Conservation (phyloP, 2,888 invertebrate genomes). For the Aradus depressus region DNA sequence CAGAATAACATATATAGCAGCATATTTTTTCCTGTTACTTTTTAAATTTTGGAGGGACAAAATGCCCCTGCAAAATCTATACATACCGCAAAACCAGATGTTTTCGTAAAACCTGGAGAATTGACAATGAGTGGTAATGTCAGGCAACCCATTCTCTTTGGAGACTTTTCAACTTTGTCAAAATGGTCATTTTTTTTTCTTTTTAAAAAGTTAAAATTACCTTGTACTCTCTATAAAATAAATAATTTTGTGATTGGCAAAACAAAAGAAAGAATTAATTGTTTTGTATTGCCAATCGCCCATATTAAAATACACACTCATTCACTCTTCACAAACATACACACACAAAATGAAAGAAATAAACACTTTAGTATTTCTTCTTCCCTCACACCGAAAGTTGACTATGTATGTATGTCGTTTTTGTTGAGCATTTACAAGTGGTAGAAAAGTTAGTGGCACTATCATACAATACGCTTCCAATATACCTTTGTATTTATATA, state of each 20-base stretch:
- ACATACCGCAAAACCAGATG: no score
- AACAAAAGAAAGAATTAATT: slow-evolving; percentile 16
- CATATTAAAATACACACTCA: not conserved
- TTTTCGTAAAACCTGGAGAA: no score
- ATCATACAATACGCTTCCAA: slow-evolving; percentile 17
- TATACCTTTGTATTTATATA: slow-evolving; percentile 8
- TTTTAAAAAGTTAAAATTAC: not conserved
- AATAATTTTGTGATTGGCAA: slow-evolving; percentile 18
- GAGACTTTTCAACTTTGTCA: no score
- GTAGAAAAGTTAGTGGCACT: slow-evolving; percentile 18
- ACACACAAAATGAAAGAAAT: slow-evolving; percentile 1
- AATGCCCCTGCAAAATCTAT: no score
- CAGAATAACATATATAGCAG: no score
- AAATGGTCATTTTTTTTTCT: no score
- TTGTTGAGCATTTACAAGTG: slow-evolving; percentile 16
- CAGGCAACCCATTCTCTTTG: no score
- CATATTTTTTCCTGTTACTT: no score
- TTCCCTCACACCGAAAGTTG: not conserved
- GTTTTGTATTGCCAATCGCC: slow-evolving; percentile 19
- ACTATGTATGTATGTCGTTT: slow-evolving; percentile 2
- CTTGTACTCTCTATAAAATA: slow-evolving; percentile 5
- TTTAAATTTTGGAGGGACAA: no score
- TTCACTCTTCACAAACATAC: no score
- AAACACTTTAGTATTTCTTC: slow-evolving; percentile 7
- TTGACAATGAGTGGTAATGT: no score